A percentile compares a stretch with the other conserved stretches of the same genome.
Evolutionary conservation across 1,140 invertebrate genomes (phyloP).

Genomic region (roundworm (Caenorhabditis elegans)): DNA sequence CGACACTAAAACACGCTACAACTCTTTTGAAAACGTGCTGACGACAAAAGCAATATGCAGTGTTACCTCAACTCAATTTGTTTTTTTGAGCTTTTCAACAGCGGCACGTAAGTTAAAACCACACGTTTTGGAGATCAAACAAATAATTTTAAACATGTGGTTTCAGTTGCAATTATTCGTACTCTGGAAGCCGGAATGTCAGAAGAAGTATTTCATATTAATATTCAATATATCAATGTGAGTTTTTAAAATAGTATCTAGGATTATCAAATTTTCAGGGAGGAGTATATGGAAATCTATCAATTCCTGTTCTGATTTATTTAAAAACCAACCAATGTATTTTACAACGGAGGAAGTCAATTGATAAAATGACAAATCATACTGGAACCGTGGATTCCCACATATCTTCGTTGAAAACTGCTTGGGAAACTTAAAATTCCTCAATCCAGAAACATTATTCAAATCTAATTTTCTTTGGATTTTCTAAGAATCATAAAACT

Average conservation of each 20-base stretch:
- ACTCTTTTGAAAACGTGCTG: not conserved
- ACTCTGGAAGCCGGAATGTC: not conserved
- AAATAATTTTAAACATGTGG: too few species aligned
- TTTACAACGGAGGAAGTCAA: not conserved
- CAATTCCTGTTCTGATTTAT: not conserved
- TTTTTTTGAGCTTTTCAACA: not conserved
- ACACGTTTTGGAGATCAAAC: too few species aligned
- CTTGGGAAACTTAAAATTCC: not conserved
- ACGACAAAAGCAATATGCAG: not conserved
- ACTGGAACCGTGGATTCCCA: not conserved
- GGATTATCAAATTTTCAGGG: too few species aligned
- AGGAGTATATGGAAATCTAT: not conserved
- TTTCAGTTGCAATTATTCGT: not conserved
- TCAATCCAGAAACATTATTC: too few species aligned
- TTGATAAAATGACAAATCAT: not conserved
- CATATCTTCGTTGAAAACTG: not conserved
- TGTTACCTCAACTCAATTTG: not conserved
- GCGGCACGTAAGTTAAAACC: not conserved
- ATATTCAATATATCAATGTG: not conserved
- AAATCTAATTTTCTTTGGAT: too few species aligned
- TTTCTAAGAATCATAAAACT: too few species aligned
- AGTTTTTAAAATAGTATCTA: too few species aligned
- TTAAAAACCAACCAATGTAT: slow-evolving; percentile 1
- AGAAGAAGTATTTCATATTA: not conserved
- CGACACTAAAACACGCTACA: not conserved